phyloP scores from a whole-genome alignment of 2,888 invertebrate genomes.

The Xanthia icteritia region DNA sequence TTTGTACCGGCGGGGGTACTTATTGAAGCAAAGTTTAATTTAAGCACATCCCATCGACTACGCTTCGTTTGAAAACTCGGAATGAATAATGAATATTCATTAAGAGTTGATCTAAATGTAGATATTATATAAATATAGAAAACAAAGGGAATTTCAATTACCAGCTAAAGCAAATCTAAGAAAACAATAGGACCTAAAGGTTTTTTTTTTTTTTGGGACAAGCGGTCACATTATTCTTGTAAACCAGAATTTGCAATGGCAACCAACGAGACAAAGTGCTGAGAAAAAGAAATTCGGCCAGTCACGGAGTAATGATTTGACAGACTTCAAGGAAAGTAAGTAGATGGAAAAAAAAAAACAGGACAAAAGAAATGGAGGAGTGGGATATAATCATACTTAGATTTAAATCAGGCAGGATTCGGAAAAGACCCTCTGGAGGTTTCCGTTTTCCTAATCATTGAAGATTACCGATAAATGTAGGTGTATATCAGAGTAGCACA shows the following conservation, averaged over 20 bases:
- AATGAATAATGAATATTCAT: constrained; percentile 64
- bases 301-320: background rate
- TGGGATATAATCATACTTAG: background rate
- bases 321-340: background rate
- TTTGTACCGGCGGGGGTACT: constrained; percentile 7
- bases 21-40: constrained; percentile 49
- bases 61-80: constrained; percentile 27
- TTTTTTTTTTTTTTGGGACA: background rate
- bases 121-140: background rate
- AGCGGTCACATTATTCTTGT: background rate
- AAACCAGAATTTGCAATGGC: background rate
- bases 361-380: background rate
- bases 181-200: background rate
- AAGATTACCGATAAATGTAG: constrained; percentile 2
- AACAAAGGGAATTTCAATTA: constrained; percentile 30
- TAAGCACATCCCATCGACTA: constrained; percentile 49
- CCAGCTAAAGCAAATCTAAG: background rate
- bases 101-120: constrained; percentile 18
- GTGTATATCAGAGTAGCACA: background rate
- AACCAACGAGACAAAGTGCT: background rate
- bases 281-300: background rate
- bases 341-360: background rate
- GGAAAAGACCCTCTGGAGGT: background rate
- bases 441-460: background rate
- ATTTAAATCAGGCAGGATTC: background rate